phyloP scores from a whole-genome alignment of 2,888 invertebrate genomes.

The Pammene aurita region DNA sequence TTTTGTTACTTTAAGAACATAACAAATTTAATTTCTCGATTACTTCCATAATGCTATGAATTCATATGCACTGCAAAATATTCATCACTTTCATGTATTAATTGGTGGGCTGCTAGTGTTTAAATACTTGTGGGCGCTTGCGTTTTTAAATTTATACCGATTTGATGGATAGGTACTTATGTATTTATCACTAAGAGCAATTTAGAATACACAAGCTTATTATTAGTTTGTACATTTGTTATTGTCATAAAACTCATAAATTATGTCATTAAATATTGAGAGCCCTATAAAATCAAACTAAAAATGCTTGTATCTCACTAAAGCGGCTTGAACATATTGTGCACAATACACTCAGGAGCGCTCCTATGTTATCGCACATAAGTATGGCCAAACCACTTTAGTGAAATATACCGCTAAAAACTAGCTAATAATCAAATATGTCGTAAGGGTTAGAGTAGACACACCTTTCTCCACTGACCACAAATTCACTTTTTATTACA shows the following conservation, averaged over 20 bases:
- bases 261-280: background rate
- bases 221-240: slow-evolving; percentile 22
- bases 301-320: background rate
- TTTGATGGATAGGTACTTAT: background rate
- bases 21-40: too few species aligned
- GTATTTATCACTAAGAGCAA: slow-evolving; percentile 6
- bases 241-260: background rate
- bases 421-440: too few species aligned
- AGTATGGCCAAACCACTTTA: background rate
- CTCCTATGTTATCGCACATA: background rate
- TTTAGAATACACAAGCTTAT: slow-evolving; percentile 21
- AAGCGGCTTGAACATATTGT: background rate
- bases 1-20: background rate
- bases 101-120: background rate
- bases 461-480: too few species aligned
- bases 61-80: too few species aligned
- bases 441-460: too few species aligned
- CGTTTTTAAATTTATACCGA: background rate
- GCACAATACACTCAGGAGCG: background rate
- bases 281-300: background rate
- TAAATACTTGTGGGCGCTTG: background rate
- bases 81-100: too few species aligned
- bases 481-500: too few species aligned
- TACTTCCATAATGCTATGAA: too few species aligned
- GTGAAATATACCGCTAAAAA: background rate